Base-by-base conservation (phyloP, 2,113 vertebrate genomes). In the Cyprinus carpio region DNA sequence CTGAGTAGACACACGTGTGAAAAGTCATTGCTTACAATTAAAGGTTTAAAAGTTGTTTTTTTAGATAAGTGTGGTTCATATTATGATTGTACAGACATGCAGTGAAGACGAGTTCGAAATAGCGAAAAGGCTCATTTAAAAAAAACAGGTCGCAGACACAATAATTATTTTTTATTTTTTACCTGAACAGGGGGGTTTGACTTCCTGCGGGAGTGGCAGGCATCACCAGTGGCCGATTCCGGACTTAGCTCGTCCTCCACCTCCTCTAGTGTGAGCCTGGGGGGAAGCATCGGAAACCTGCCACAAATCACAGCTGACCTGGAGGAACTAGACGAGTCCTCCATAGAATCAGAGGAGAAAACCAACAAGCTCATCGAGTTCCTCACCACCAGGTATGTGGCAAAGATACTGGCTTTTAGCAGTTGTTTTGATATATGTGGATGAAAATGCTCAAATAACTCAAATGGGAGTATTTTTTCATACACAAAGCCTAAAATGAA, bases 291-390 rank as follows among this genome's bases (percentile, higher is more conserved):
- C 49, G 97, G 97, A 82, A 97, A 98, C 89, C 93, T 99, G 86
- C 97, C 98, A 0, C 96, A 98, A 77, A 97, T 97, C 86, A 95
- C 96, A 27, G 96, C 98, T 0, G 98, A 99, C 89, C 95, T 96
- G 46, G 97, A 98, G 75, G 97, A 98, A 20, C 95, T 96, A 18
- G 97, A 97, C 34, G 96, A 96, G 72, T 64, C 94, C 0, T 90
- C 95, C 79, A 93, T 93, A 0, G 98, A 99, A 87, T 92, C 91
- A 0, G 96, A 98, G 65, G 96, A 98, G 88, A 99, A 99, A 89
- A 97, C 97, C 27, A 98, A 96, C 93, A 99, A 99, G 90, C 96
- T 99, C 85, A 98, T 99, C 9, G 98, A 99, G 92, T 99, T 99
- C 90, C 96, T 99, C 88, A 98, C 97, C 13, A 99, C 97, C 90